Evolutionary conservation across 1,140 invertebrate genomes (phyloP).

Genomic region (Pantala flavescens): DNA sequence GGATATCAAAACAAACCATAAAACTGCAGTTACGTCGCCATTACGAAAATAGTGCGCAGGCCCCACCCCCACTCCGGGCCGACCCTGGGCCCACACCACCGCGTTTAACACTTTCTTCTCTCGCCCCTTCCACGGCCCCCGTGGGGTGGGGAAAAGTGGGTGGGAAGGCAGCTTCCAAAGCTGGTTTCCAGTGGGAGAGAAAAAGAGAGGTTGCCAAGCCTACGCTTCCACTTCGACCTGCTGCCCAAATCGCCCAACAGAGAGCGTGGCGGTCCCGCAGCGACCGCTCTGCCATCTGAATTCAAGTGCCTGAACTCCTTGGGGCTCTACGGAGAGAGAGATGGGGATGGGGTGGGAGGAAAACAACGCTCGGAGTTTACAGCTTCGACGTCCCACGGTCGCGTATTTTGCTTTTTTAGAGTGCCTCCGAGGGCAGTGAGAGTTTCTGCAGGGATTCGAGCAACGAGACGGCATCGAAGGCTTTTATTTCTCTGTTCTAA

Average conservation of each 20-base stretch:
- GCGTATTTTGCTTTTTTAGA: background rate
- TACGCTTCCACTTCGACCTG: background rate
- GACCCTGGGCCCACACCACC: background rate
- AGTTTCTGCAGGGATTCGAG: background rate
- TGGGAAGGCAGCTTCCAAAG: background rate
- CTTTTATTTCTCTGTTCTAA: conserved; percentile 11
- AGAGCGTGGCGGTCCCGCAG: conserved; percentile 1
- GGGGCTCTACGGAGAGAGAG: background rate
- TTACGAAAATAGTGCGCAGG: conserved; percentile 21
- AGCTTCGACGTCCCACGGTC: background rate
- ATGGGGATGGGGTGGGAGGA: background rate
- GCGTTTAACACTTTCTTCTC: background rate
- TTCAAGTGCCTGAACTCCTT: background rate
- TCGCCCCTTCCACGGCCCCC: background rate
- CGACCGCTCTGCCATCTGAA: conserved; percentile 1
- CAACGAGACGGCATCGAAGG: background rate
- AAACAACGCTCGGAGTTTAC: background rate
- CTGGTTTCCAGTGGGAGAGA: background rate
- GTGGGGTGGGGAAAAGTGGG: background rate
- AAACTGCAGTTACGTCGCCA: conserved; percentile 26
- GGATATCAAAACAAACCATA: conserved; percentile 28
- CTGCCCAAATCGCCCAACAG: conserved; percentile 11
- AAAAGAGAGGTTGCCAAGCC: background rate
- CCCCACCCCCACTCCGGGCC: conserved; percentile 4
- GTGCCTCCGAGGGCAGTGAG: background rate